Percentiles rank a stretch among this genome's conserved stretches.
Evolutionary conservation across 2,797 vertebrate species (phyloP).

Genomic region (Clamator glandarius): DNA sequence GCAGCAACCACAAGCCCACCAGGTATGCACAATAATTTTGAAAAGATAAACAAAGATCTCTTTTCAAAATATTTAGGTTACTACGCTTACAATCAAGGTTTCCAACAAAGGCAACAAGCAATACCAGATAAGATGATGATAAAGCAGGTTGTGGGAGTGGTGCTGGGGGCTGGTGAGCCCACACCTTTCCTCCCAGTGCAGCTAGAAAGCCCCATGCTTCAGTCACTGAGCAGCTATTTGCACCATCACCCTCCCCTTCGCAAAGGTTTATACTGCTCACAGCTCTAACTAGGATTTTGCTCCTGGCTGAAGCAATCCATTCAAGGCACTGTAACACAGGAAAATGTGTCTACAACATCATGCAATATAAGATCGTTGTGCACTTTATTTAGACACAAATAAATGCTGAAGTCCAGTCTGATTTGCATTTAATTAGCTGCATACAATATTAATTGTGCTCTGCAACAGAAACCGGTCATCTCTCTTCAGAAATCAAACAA

Average conservation of each 20-base stretch:
- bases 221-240: neutral
- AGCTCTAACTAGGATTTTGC: neutral
- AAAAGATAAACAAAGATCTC: neutral
- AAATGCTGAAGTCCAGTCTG: neutral
- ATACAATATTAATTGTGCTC: neutral
- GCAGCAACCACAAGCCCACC: neutral
- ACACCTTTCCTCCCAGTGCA: neutral
- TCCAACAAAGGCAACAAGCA: neutral
- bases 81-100: neutral
- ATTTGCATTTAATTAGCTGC: neutral
- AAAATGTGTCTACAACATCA: neutral
- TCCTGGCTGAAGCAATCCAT: neutral
- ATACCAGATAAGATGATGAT: neutral
- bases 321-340: neutral
- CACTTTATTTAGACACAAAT: neutral
- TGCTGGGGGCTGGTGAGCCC: neutral
- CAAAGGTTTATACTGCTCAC: neutral
- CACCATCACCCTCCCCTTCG: fast-evolving
- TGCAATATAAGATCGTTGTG: neutral
- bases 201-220: neutral
- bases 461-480: neutral
- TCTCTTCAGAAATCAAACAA: neutral
- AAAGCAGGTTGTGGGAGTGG: neutral
- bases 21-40: neutral
- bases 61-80: neutral